These are phyloP conservation scores for Pica pica DNA, from an alignment of 2,113 vertebrate genomes.

Conservation along the genomic window DNA sequence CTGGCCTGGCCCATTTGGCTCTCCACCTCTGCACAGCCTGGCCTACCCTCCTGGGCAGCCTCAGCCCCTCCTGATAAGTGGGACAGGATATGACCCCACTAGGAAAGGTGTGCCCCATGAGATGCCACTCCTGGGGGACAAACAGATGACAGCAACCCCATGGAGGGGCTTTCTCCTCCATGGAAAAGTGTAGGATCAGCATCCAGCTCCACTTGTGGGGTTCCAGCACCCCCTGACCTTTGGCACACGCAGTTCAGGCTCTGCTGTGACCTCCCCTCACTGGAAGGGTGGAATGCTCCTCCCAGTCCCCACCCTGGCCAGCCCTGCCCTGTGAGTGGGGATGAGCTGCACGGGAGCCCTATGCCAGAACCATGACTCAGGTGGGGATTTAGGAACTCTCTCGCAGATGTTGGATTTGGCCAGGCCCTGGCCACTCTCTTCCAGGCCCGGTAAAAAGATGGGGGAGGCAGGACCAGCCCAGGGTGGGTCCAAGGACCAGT, in stretches of 20 bases:
- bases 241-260: neutral
- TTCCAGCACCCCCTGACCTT: neutral
- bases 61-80: neutral
- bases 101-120: neutral
- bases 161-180: neutral
- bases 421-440: neutral
- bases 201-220: neutral
- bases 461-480: neutral
- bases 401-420: neutral
- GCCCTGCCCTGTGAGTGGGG: neutral
- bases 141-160: fast-evolving
- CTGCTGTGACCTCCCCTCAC: neutral
- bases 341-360: neutral
- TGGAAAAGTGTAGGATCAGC: neutral
- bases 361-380: neutral
- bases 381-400: conserved; percentile 32
- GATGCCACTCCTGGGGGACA: neutral
- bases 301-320: neutral
- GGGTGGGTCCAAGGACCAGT: neutral
- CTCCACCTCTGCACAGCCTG: neutral
- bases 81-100: neutral
- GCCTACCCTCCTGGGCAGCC: neutral
- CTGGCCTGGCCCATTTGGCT: neutral
- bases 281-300: neutral
- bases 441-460: neutral